Conservation (phyloP, 1,140 invertebrate species). For the Bombus vancouverensis region DNA sequence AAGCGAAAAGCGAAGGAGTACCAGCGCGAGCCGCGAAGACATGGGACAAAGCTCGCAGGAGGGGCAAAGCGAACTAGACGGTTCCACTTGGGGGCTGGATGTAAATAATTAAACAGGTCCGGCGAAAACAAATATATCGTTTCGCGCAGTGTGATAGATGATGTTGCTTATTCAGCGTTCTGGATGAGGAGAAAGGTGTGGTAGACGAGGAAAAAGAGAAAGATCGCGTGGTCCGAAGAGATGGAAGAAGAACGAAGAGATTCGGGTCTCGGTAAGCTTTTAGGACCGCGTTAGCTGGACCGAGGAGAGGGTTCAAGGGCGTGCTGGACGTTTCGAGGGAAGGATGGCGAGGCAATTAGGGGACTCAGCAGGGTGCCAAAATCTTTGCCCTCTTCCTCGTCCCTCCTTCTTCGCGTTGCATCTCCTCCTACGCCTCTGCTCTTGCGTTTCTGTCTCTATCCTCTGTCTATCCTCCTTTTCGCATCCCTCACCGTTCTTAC, state of each 20-base stretch:
- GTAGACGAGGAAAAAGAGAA: conserved; percentile 39
- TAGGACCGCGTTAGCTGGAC: conserved; percentile 65
- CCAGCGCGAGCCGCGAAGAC: neutral
- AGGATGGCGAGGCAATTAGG: conserved; percentile 80
- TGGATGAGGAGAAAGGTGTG: conserved; percentile 57
- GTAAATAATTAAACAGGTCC: conserved; percentile 80
- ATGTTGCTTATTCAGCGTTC: conserved; percentile 77
- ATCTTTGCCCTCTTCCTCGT: conserved; percentile 73
- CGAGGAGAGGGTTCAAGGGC: conserved; percentile 77
- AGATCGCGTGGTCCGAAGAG: conserved; percentile 58
- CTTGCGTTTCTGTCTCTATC: conserved; percentile 2
- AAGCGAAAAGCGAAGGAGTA: neutral
- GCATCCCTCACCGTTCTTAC: neutral
- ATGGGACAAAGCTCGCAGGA: conserved; percentile 11
- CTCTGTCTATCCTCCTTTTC: neutral
- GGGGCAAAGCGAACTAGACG: conserved; percentile 28
- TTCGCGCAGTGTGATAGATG: conserved; percentile 82
- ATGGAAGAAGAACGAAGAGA: conserved; percentile 35
- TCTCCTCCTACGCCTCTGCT: conserved; percentile 58
- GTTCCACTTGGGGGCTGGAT: conserved; percentile 58
- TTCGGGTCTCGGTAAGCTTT: conserved; percentile 67
- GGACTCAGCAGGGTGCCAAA: conserved; percentile 80
- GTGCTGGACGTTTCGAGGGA: conserved; percentile 72
- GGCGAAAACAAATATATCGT: conserved; percentile 82
- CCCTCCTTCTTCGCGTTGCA: conserved; percentile 55